Evolutionary conservation across 2,113 vertebrate genomes (phyloP), one percentile per base, ranked within the genome.

Genomic region (Callaeas wilsoni): DNA sequence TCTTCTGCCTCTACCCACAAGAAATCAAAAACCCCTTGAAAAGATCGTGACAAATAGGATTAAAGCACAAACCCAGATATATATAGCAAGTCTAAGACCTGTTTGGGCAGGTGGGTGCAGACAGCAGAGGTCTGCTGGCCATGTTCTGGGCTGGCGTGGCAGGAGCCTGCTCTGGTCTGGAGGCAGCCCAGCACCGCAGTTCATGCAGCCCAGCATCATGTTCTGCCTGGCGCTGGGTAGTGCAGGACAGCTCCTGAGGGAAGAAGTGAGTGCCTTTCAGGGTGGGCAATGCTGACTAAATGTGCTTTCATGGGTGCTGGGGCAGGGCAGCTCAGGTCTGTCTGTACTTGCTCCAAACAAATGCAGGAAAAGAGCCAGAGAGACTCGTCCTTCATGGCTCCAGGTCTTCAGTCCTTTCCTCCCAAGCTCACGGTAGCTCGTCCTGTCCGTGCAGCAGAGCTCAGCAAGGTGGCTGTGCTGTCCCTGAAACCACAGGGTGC

Each of bases 71-170:
- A 50, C 16, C 44, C 41, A 12, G 32, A 68, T 16, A 18, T 49
- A 73, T 57, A 82, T 1, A 62, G 64, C 44, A 84, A 73, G 29
- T 39, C 71, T 60, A 47, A 64, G 20, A 42, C 59, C 30, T 62
- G 71, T 59, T 70, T 46, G 79, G 85, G 79, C 63, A 57, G 55
- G 41, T 39, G 29, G 37, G 23, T 84, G 71, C 88, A 92, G 76
- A 80, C 57, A 83, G 53, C 46, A 88, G 75, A 83, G 49, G 46
- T 80, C 71, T 80, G 87, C 59, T 93, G 67, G 53, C 67, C 52
- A 3, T 52, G 52, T 44, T 87, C n/a, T 81, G 59, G 26, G 84
- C 68, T 55, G 92, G 74, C 18, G 5, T 1, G 1, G 63, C 84
- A 57, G 49, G 25, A 90, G 57, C 57, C 56, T 42, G 44, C 70